A percentile compares a stretch with the other conserved stretches of the same genome.
These are phyloP conservation scores for Drosophila bocqueti DNA, from an alignment of 1,140 invertebrate genomes.

Conservation along the genomic window DNA sequence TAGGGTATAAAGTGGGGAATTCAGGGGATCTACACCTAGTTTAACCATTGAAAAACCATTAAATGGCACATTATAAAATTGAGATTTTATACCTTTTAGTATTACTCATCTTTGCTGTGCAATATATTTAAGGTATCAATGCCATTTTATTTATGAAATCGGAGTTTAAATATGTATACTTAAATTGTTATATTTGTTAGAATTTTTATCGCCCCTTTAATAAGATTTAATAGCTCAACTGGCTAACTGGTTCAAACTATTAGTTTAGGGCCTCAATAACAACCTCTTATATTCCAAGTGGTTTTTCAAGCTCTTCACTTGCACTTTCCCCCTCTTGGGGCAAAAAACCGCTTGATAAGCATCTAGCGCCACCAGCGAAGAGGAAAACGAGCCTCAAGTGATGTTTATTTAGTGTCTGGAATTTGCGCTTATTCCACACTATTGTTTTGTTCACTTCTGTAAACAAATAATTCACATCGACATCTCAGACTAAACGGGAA, in stretches of 20 bases:
- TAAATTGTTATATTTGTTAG: no score
- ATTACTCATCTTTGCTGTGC: neutral
- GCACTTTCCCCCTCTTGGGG: neutral
- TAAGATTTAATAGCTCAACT: neutral
- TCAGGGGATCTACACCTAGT: neutral
- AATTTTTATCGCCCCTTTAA: no score
- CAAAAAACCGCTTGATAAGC: slow-evolving; percentile 16
- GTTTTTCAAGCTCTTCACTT: neutral
- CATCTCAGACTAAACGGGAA: slow-evolving; percentile 25
- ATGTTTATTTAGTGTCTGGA: slow-evolving; percentile 36
- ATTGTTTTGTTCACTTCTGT: slow-evolving; percentile 22
- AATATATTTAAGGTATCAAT: no score
- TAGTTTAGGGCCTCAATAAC: neutral
- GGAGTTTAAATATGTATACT: no score
- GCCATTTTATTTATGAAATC: no score
- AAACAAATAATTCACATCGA: slow-evolving; percentile 37
- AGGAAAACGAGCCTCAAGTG: neutral
- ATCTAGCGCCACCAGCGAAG: neutral
- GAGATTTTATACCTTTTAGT: neutral
- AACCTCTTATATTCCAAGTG: neutral
- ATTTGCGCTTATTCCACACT: slow-evolving; percentile 18
- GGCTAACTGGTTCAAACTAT: neutral
- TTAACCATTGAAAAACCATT: neutral
- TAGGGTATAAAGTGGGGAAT: slow-evolving; percentile 16
- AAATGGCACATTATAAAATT: neutral